Evolutionary conservation across 1,140 invertebrate species (phyloP).

Genomic region (Calephelis virginiensis): DNA sequence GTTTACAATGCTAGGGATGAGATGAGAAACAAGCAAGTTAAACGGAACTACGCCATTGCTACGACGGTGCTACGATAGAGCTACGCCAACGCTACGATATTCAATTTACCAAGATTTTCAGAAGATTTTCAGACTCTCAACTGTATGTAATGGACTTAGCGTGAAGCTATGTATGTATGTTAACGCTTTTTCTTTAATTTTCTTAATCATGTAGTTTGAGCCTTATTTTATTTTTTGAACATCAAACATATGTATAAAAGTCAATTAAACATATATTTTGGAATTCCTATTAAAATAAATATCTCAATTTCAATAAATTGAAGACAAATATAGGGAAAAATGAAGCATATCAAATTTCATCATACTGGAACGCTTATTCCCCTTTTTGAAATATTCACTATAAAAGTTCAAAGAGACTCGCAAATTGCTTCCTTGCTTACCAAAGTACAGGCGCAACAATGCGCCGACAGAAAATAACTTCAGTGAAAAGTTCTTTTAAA

Average conservation of each 20-base stretch:
- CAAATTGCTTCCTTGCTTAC: conserved; percentile 18
- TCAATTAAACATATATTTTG: too few relatives aligned
- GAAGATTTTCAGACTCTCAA: neutral
- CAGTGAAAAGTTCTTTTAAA: conserved; percentile 7
- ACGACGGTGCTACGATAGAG: conserved; percentile 11
- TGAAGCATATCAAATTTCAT: conserved; percentile 6
- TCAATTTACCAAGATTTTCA: too few relatives aligned
- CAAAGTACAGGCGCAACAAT: conserved; percentile 13
- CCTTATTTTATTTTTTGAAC: too few relatives aligned
- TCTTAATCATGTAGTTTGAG: too few relatives aligned
- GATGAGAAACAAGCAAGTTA: conserved; percentile 11
- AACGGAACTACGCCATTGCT: conserved; percentile 14
- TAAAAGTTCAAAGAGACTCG: conserved; percentile 16
- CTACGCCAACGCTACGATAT: conserved; percentile 12
- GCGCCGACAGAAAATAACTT: conserved; percentile 14
- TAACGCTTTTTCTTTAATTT: too few relatives aligned
- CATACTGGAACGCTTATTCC: conserved; percentile 13
- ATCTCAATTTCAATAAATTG: too few relatives aligned
- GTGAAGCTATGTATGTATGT: too few relatives aligned
- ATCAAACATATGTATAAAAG: too few relatives aligned
- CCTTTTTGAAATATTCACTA: conserved; percentile 18
- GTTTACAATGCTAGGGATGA: neutral
- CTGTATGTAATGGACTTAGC: too few relatives aligned
- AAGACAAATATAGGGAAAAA: neutral
- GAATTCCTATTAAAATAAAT: too few relatives aligned